Base-by-base conservation (phyloP, 1,140 invertebrate species). In the Eumeta japonica region DNA sequence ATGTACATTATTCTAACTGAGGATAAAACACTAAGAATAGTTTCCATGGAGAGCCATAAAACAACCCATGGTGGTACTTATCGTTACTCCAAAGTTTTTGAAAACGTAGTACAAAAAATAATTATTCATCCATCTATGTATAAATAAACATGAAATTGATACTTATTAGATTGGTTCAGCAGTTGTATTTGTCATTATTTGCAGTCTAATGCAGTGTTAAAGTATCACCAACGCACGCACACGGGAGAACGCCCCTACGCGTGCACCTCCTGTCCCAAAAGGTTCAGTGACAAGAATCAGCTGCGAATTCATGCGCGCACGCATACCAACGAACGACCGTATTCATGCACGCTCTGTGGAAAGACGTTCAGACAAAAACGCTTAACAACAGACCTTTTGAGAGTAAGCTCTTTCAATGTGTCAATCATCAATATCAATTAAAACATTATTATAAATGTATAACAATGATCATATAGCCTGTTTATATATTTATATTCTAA, bases 211-310 rank as follows among this genome's bases (percentile, higher is more conserved):
- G 59, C 62, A 0, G 37, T 50, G 2, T 48, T 65, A 0, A 43
- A 45, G 5, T 58, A 56, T 43, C 62, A 66, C 48, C 56, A 65
- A 36, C 57, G 57, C 3, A 46, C 46, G 0, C 61, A 63, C 48
- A 59, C 61, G 1, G 60, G 61, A 20, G 58, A 59, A 43, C 36
- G 42, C 18, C 60, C 60, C 2, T 50, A 45, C 45, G 14, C 43
- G 4, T 64, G 61, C 30, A 19, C 13, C 1, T 14, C 12, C 1
- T 57, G 59, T 36, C 19, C 27, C 1, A 47, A 55, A 31, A 43
- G 50, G 10, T 62, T 62, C 48, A 14, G 40, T 1, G 43, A 48
- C 32, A 43, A 44, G 24, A 46, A 52, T 13, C 52, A 51, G 27
- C 47, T 55, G 34, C 35, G 47, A 0, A 44, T 58, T 1, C 61